A percentile compares a stretch with the other conserved stretches of the same genome.
phyloP scores from a whole-genome alignment of 2,113 vertebrate genomes.

The Empidonax alnorum region DNA sequence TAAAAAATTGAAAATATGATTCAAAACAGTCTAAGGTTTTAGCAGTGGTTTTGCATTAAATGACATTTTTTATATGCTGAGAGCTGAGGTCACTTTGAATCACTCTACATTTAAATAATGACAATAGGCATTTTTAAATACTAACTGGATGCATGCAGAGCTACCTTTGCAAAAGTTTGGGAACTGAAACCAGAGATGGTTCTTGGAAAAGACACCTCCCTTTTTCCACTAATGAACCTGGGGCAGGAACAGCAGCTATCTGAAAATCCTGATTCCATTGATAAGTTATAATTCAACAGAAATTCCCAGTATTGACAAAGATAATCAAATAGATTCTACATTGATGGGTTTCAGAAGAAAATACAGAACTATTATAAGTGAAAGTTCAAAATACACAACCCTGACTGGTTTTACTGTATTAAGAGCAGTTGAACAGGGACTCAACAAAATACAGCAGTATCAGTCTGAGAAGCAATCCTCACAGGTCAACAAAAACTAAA shows the following conservation, averaged over 20 bases:
- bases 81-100: neutral
- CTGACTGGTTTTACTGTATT: neutral
- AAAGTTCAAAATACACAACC: neutral
- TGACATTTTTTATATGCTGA: neutral
- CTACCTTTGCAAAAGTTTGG: neutral
- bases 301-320: neutral
- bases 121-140: neutral
- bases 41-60: neutral
- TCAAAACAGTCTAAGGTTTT: neutral
- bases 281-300: neutral
- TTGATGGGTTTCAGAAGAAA: constrained; percentile 1
- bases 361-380: neutral
- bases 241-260: neutral
- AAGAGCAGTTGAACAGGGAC: neutral
- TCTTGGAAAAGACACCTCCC: neutral
- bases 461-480: neutral
- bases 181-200: neutral
- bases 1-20: neutral
- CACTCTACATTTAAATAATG: neutral
- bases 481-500: neutral
- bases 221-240: neutral
- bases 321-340: constrained; percentile 2
- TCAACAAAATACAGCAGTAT: neutral
- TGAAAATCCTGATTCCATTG: neutral
- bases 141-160: neutral